These are phyloP conservation scores for Gymnarchus niloticus DNA, from an alignment of 2,113 vertebrate genomes.

Conservation along the genomic window DNA sequence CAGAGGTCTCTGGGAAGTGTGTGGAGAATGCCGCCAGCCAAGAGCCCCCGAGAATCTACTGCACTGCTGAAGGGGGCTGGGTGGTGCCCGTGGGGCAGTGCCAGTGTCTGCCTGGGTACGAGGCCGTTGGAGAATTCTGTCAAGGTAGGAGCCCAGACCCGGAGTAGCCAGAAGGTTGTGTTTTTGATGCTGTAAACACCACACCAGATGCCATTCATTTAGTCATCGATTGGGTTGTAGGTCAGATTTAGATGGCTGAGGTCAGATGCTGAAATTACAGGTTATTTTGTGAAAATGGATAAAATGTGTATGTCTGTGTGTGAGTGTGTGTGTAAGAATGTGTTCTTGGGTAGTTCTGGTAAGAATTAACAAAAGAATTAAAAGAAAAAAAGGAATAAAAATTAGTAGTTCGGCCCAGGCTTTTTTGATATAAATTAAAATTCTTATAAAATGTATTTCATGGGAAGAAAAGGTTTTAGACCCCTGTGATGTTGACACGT, in stretches of 20 bases:
- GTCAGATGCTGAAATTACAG: not conserved
- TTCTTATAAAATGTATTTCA: not conserved
- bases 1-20: conserved; percentile 74
- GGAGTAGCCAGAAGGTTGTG: not conserved
- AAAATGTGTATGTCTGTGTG: not conserved
- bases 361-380: not conserved
- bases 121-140: conserved; percentile 70
- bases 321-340: not conserved
- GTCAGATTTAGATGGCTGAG: not conserved
- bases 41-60: conserved; percentile 77
- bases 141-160: conserved; percentile 67
- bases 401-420: not conserved
- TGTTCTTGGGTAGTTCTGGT: not conserved
- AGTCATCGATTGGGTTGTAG: not conserved
- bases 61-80: conserved; percentile 85
- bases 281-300: not conserved
- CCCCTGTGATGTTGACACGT: not conserved
- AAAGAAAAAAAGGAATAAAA: no score
- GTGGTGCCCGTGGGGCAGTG: conserved; percentile 87
- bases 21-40: conserved; percentile 70
- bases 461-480: not conserved
- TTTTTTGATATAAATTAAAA: not conserved
- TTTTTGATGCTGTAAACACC: not conserved
- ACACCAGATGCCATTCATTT: not conserved
- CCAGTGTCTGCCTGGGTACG: conserved; percentile 75